Conservation (phyloP, 2,888 invertebrate species). For the Aromia moschata region DNA sequence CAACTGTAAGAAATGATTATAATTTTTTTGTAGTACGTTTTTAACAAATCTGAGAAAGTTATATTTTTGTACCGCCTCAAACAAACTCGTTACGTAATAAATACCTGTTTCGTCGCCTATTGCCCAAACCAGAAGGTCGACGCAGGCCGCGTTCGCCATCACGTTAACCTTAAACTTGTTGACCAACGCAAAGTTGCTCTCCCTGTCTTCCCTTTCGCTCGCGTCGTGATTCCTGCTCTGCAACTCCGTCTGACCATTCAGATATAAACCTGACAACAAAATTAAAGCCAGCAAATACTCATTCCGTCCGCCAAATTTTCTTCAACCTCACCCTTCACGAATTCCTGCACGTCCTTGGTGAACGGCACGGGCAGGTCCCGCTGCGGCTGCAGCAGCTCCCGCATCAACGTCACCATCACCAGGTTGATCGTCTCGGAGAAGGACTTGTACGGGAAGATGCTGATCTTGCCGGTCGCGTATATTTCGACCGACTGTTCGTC, state of each 20-base stretch:
- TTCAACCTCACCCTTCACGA: conserved; percentile 58
- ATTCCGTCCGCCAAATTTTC: conserved; percentile 52
- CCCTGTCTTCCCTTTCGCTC: conserved; percentile 83
- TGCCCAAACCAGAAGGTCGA: conserved; percentile 97
- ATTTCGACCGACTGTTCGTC: conserved; percentile 88
- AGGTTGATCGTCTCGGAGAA: conserved; percentile 95
- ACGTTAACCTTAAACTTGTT: conserved; percentile 95
- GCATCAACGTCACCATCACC: conserved; percentile 89
- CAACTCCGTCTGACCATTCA: conserved; percentile 92
- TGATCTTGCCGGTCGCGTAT: conserved; percentile 74
- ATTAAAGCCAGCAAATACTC: too few relatives aligned
- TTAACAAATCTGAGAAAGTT: too few relatives aligned
- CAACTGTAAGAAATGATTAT: conserved; percentile 26
- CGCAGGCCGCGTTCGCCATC: conserved; percentile 96
- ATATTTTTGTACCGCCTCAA: not conserved
- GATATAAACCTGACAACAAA: conserved; percentile 74
- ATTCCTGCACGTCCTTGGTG: conserved; percentile 86
- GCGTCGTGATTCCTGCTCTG: conserved; percentile 87
- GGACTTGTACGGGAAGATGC: conserved; percentile 88
- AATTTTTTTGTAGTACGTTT: too few relatives aligned
- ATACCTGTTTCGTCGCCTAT: conserved; percentile 95
- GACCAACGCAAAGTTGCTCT: conserved; percentile 81
- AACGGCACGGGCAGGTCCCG: conserved; percentile 89
- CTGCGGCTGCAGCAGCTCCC: conserved; percentile 91
- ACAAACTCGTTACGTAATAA: conserved; percentile 28